Percentiles rank a stretch among this genome's conserved stretches.
phyloP scores from a whole-genome alignment of 1,140 invertebrate genomes.

The Orius insidiosus region DNA sequence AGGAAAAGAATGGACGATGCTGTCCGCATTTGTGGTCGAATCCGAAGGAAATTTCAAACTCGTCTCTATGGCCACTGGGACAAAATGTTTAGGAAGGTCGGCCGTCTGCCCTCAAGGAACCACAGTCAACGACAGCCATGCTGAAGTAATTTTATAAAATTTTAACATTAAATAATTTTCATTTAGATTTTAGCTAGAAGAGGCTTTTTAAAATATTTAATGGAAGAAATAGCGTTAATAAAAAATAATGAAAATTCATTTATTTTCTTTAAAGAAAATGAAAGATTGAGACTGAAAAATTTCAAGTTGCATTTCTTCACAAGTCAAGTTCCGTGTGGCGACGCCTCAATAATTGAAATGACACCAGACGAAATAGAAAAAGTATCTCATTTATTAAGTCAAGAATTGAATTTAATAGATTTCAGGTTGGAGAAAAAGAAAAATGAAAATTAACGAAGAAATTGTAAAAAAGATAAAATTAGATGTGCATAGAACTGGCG shows the following conservation, averaged over 20 bases:
- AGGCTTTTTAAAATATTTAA: conserved; percentile 61
- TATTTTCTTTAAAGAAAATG: conserved; percentile 25
- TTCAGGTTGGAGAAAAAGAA: background rate
- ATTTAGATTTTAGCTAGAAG: conserved; percentile 59
- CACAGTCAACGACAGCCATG: conserved; percentile 76
- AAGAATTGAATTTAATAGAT: conserved; percentile 2
- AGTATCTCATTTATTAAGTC: background rate
- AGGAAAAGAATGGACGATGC: conserved; percentile 60
- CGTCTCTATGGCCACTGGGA: conserved; percentile 69
- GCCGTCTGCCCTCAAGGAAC: conserved; percentile 47
- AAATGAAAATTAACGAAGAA: conserved; percentile 15
- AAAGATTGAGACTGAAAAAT: conserved; percentile 29
- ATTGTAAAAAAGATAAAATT: conserved; percentile 5
- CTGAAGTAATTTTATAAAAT: conserved; percentile 48
- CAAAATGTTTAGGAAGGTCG: conserved; percentile 70
- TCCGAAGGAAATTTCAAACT: conserved; percentile 34
- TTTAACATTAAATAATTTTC: background rate
- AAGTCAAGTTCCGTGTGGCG: conserved; percentile 80
- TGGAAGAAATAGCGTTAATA: conserved; percentile 37
- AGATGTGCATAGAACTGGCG: conserved; percentile 71
- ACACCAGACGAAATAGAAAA: conserved; percentile 6
- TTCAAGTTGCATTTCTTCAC: conserved; percentile 71
- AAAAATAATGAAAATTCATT: conserved; percentile 26
- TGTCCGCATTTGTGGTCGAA: conserved; percentile 51
- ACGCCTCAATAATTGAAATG: conserved; percentile 66